Base-by-base conservation (phyloP, 1,140 invertebrate species). In the Ruditapes philippinarum region DNA sequence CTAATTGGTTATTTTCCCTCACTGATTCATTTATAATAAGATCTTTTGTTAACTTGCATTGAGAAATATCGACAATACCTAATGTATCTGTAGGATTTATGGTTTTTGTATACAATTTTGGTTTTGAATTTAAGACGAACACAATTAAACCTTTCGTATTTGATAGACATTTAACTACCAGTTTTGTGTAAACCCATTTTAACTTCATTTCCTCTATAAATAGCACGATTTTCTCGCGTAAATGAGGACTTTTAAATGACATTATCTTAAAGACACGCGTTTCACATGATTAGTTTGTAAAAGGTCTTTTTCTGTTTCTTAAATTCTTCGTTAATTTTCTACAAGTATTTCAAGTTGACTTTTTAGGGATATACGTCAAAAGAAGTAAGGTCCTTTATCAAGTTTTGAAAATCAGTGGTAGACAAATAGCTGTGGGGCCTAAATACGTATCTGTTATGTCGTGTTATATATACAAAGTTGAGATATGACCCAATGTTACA, bases 401-500 rank as follows among this genome's bases (percentile, higher is more conserved):
- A n/a, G n/a, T n/a, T n/a, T n/a, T 65, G 11, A 42, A 76, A 76
- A 76, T 76, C 73, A n/a, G n/a, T 17, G 1, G 42, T 76, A 51
- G 45, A 78, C 45, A 78, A 54, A 78, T 78, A 78, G 74, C 74
- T 54, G 42, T 22, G 36, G 74, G 74, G 49, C 45, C 28, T 0
- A 36, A 54, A 78, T 54, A n/a, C 28, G 45, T 17, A 36, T 22
- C 14, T 78, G 45, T 78, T 78, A 78, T 78, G 45, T 78, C 42
- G 36, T 1, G 45, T 78, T 78, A 78, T 28, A n/a, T n/a, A 19
- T 12, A 36, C 45, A 14, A 51, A 78, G 54, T 31, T 36, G n/a
- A 78, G 74, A 78, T 36, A 49, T 54, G 74, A 49, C 45, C 42
- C 45, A 78, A 78, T 78, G 9, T 54, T 78, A 78, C n/a, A 49